Conservation (phyloP, 2,888 invertebrate genomes). For the Caradrina kadenii region DNA sequence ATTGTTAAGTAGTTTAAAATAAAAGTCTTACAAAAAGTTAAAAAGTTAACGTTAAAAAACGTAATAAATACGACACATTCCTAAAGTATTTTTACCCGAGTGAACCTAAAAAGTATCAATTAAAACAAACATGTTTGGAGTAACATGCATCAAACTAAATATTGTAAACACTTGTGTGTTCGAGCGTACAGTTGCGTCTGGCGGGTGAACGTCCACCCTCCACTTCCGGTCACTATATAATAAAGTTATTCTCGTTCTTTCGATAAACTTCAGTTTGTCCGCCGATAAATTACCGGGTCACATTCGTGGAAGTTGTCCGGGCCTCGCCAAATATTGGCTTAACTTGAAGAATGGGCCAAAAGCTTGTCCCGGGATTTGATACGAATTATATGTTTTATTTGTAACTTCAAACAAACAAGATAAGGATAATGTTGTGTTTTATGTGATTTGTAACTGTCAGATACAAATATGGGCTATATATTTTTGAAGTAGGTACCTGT, state of each 20-base stretch:
- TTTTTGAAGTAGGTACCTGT: neutral
- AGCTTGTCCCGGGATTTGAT: constrained; percentile 78
- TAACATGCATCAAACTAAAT: neutral
- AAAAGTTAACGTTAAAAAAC: no score
- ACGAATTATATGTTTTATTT: constrained; percentile 74
- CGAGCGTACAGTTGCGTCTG: constrained; percentile 68
- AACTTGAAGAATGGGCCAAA: constrained; percentile 85
- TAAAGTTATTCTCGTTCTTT: constrained; percentile 90
- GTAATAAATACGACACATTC: no score
- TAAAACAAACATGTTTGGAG: neutral
- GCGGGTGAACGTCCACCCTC: constrained; percentile 72
- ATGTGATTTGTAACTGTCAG: constrained; percentile 53
- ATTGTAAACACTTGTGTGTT: constrained; percentile 61
- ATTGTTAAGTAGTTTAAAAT: no score
- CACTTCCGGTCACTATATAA: constrained; percentile 90
- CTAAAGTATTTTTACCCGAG: no score
- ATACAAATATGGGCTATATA: constrained; percentile 8
- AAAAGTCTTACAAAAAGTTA: no score
- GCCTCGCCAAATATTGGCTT: constrained; percentile 88
- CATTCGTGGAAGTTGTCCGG: constrained; percentile 79
- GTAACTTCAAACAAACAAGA: constrained; percentile 74
- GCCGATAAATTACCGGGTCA: constrained; percentile 89
- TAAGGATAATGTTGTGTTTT: constrained; percentile 63
- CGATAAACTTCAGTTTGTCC: constrained; percentile 90
- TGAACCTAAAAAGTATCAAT: no score